These are phyloP conservation scores for Acanthopagrus latus DNA, from an alignment of 2,797 vertebrate species.

Conservation along the genomic window DNA sequence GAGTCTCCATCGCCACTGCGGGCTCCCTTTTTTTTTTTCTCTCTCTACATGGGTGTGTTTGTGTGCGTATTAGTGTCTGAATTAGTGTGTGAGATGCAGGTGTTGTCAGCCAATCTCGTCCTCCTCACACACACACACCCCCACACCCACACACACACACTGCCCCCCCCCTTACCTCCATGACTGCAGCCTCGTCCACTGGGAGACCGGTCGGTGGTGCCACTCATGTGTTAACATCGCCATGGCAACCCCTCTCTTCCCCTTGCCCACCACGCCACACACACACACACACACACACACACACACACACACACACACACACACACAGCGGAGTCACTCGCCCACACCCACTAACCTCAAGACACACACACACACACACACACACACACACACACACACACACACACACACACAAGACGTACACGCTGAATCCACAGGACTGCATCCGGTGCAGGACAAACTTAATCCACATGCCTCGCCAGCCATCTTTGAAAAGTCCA, in stretches of 20 bases:
- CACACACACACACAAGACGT: constrained; percentile 57
- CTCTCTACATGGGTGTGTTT: constrained; percentile 59
- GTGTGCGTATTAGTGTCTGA: constrained; percentile 69
- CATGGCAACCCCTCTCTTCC: constrained; percentile 88
- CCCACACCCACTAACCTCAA: constrained; percentile 81
- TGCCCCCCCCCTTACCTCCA: constrained; percentile 70
- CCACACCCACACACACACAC: constrained; percentile 39
- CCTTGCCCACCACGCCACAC: constrained; percentile 84
- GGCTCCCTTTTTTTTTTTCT: constrained; percentile 39
- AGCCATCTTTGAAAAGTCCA: constrained; percentile 76
- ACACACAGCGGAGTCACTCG: constrained; percentile 67
- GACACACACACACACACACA: constrained; percentile 61
- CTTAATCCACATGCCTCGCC: constrained; percentile 72
- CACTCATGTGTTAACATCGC: constrained; percentile 89
- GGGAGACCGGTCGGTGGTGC: constrained; percentile 85
- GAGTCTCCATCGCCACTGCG: constrained; percentile 36
- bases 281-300: constrained; percentile 70
- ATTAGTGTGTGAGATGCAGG: constrained; percentile 78
- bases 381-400: constrained; percentile 60
- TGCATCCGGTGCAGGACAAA: constrained; percentile 73
- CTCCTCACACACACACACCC: constrained; percentile 39
- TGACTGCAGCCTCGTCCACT: constrained; percentile 83
- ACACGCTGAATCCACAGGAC: constrained; percentile 70
- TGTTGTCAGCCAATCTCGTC: constrained; percentile 75
- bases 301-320: constrained; percentile 64